Evolutionary conservation across 2,113 vertebrate species (phyloP).

Genomic region (Sialia sialis): DNA sequence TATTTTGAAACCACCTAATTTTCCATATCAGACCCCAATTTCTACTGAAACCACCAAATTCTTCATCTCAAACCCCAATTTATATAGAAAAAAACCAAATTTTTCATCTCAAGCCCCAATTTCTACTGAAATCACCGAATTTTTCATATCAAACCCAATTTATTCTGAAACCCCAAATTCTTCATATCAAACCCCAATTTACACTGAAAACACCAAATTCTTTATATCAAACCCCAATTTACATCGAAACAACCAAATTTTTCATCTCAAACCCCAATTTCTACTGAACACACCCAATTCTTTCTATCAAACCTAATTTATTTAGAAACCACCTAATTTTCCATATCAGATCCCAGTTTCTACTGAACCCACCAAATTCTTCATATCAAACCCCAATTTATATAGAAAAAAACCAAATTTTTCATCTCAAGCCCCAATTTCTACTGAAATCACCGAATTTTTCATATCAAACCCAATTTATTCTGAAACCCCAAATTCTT

Average conservation of each 20-base stretch:
- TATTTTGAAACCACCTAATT: background rate
- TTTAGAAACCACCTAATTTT: background rate
- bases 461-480: too few species aligned
- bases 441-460: background rate
- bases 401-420: fast-evolving
- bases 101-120: too few species aligned
- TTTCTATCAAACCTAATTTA: background rate
- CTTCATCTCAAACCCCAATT: too few species aligned
- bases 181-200: too few species aligned
- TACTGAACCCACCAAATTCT: background rate
- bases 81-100: too few species aligned
- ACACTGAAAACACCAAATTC: background rate
- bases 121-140: too few species aligned
- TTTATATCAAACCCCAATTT: too few species aligned
- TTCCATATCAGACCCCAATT: too few species aligned
- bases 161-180: too few species aligned
- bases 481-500: background rate
- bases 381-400: background rate
- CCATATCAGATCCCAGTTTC: background rate
- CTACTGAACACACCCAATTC: fast-evolving
- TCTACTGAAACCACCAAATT: too few species aligned
- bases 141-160: fast-evolving
- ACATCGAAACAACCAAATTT: too few species aligned
- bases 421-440: too few species aligned
- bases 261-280: background rate